These are phyloP conservation scores for Rousettus leschenaultii DNA, from an alignment of 2,113 vertebrate species.

Conservation along the genomic window DNA sequence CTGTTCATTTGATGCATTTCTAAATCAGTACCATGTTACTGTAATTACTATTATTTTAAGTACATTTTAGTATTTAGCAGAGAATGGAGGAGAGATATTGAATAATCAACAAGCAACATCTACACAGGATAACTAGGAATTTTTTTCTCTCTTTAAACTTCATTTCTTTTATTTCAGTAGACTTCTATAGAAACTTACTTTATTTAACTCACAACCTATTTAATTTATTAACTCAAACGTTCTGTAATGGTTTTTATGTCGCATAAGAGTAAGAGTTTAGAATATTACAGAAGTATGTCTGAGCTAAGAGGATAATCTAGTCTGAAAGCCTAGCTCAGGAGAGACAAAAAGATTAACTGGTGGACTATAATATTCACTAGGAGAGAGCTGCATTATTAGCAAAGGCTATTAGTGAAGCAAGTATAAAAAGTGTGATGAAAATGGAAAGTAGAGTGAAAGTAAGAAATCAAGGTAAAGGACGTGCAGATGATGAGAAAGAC, in stretches of 20 bases:
- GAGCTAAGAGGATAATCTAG: background rate
- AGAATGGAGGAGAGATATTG: background rate
- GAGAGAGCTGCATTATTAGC: background rate
- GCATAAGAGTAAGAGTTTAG: background rate
- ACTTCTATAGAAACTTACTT: background rate
- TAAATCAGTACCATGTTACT: background rate
- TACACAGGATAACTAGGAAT: background rate
- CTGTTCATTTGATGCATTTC: background rate
- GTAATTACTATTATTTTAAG: background rate
- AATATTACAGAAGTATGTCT: background rate
- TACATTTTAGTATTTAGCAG: background rate
- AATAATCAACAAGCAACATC: background rate
- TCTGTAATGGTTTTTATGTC: background rate
- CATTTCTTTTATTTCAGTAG: background rate
- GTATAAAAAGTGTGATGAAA: background rate
- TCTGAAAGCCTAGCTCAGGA: background rate
- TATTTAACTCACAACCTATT: background rate
- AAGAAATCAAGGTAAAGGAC: background rate
- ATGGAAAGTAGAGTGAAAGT: background rate
- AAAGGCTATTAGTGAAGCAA: background rate
- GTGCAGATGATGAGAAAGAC: background rate
- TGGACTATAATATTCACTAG: background rate
- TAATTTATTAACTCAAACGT: background rate
- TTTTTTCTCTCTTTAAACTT: background rate
- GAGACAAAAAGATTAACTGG: background rate